Evolutionary conservation across 2,113 vertebrate genomes (phyloP).

Genomic region (Corythoichthys haematopterus): DNA sequence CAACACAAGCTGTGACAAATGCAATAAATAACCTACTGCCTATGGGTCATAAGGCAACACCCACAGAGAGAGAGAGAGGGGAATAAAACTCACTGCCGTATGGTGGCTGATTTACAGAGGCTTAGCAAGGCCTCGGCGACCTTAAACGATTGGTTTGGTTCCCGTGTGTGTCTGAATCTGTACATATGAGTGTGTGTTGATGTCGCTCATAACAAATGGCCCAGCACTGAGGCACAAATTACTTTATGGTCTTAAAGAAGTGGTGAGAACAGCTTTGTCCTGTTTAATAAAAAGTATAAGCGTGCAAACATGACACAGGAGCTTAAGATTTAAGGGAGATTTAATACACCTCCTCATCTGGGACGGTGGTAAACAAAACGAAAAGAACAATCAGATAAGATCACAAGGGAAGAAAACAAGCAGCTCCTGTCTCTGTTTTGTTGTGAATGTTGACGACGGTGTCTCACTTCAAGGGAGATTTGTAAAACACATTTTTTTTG

Average conservation of each 20-base stretch:
- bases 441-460: constrained; percentile 36
- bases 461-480: constrained; percentile 27
- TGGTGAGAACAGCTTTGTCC: constrained; percentile 35
- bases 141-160: constrained; percentile 50
- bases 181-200: constrained; percentile 17
- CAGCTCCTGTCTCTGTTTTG: constrained; percentile 48
- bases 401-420: constrained; percentile 38
- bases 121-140: constrained; percentile 56
- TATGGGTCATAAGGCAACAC: constrained; percentile 61
- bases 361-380: constrained; percentile 53
- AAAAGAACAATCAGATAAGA: constrained; percentile 60
- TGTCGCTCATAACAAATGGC: constrained; percentile 20
- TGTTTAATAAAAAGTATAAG: constrained; percentile 31
- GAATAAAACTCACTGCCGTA: constrained; percentile 55
- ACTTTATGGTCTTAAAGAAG: constrained; percentile 45
- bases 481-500: constrained; percentile 19
- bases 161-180: constrained; percentile 11
- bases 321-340: constrained; percentile 45
- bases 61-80: constrained; percentile 41
- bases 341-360: constrained; percentile 49
- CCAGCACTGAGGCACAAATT: constrained; percentile 24
- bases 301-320: constrained; percentile 21
- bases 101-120: constrained; percentile 67
- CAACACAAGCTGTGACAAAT: constrained; percentile 57
- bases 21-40: constrained; percentile 67